phyloP scores from a whole-genome alignment of 2,797 vertebrate genomes.

The Argyrosomus regius region DNA sequence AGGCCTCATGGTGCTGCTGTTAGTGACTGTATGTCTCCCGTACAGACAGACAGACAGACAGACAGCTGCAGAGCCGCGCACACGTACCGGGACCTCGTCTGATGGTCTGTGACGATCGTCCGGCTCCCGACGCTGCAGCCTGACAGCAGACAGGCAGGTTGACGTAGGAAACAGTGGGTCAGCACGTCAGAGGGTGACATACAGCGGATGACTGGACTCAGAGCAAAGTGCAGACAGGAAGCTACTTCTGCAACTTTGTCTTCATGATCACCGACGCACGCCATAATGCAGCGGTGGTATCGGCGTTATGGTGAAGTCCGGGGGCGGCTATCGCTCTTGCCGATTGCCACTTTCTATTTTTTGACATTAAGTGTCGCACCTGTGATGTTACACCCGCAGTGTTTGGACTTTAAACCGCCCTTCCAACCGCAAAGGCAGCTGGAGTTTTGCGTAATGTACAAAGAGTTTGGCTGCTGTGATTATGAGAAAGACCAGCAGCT shows the following conservation, averaged over 20 bases:
- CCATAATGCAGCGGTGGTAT: constrained; percentile 64
- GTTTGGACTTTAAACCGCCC: constrained; percentile 96
- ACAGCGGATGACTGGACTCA: constrained; percentile 39
- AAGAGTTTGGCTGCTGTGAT: constrained; percentile 94
- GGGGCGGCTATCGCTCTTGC: constrained; percentile 28
- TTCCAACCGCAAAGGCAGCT: constrained; percentile 89
- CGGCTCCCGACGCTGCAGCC: neutral
- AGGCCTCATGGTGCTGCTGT: too few relatives aligned
- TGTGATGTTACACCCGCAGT: constrained; percentile 90
- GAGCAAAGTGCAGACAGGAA: constrained; percentile 79
- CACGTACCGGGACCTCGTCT: too few relatives aligned
- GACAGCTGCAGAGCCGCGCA: too few relatives aligned
- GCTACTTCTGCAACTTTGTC: constrained; percentile 27
- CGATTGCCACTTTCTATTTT: constrained; percentile 36
- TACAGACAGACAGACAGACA: too few relatives aligned
- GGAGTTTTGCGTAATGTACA: constrained; percentile 91
- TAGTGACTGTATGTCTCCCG: too few relatives aligned
- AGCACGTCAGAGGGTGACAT: constrained; percentile 40
- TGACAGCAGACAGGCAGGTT: neutral
- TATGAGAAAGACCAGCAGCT: constrained; percentile 86
- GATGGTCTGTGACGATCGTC: too few relatives aligned
- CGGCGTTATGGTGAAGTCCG: constrained; percentile 11
- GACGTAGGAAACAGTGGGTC: neutral
- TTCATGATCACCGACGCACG: constrained; percentile 16
- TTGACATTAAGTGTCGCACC: constrained; percentile 57